phyloP scores from a whole-genome alignment of 2,888 invertebrate species.

The Callinectes sapidus region DNA sequence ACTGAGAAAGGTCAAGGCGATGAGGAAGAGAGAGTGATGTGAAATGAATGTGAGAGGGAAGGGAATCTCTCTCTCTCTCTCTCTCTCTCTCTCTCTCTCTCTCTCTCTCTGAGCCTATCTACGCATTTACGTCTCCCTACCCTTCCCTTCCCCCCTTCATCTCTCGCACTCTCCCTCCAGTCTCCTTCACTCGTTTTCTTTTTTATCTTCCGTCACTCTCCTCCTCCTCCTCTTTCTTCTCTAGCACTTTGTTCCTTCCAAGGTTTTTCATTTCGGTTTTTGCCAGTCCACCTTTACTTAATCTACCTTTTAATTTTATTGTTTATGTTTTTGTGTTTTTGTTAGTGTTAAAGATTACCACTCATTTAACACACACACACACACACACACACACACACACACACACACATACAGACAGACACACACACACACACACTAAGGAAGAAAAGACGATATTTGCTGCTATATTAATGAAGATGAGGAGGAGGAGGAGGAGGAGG shows the following conservation, averaged over 20 bases:
- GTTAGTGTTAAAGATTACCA: too few species aligned
- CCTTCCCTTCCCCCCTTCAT: not conserved
- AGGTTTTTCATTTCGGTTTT: not conserved
- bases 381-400: too few species aligned
- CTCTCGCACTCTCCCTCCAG: not conserved
- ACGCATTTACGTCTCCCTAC: not conserved
- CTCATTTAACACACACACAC: too few species aligned
- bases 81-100: conserved; percentile 11
- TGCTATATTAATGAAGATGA: too few species aligned
- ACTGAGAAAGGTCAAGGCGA: not conserved
- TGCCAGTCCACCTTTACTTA: not conserved
- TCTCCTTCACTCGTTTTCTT: not conserved
- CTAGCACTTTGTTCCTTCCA: not conserved
- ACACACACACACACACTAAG: too few species aligned
- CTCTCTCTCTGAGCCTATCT: not conserved
- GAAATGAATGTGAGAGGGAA: not conserved
- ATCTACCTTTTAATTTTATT: not conserved
- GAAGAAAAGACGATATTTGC: too few species aligned
- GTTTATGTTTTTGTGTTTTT: not conserved
- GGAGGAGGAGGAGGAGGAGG: too few species aligned
- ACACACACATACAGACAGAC: too few species aligned
- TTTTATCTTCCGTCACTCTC: not conserved
- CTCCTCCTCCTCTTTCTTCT: not conserved
- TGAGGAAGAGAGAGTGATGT: not conserved
- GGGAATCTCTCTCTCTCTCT: not conserved